Conservation (phyloP, 2,888 invertebrate species). For the Antheraea assamensis region DNA sequence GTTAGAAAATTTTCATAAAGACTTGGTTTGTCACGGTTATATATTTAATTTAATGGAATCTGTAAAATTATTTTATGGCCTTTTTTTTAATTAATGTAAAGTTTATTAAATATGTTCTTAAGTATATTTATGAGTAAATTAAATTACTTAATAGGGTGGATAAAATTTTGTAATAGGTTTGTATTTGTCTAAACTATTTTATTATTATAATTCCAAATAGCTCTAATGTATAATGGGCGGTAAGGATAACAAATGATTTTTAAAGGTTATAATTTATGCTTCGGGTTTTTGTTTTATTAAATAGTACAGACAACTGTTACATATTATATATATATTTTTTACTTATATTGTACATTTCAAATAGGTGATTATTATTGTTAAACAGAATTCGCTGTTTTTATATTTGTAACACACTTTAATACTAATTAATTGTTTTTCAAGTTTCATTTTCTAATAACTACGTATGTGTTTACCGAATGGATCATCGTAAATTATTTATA, state of each 20-base stretch:
- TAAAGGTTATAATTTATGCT: constrained; percentile 40
- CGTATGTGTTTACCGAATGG: constrained; percentile 59
- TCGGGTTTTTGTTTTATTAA: constrained; percentile 58
- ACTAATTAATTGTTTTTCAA: constrained; percentile 62
- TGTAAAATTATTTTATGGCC: constrained; percentile 64
- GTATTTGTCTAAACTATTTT: constrained; percentile 31
- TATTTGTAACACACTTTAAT: constrained; percentile 73
- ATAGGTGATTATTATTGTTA: constrained; percentile 75
- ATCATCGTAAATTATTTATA: constrained; percentile 69
- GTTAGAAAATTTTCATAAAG: constrained; percentile 63
- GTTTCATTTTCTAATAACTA: constrained; percentile 52
- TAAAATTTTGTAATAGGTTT: constrained; percentile 35
- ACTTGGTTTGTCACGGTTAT: constrained; percentile 17
- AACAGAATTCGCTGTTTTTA: constrained; percentile 72
- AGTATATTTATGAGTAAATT: constrained; percentile 42
- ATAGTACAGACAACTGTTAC: constrained; percentile 63
- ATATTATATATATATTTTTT: constrained; percentile 80
- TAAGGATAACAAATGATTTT: constrained; percentile 36
- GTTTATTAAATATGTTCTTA: constrained; percentile 42
- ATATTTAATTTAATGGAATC: constrained; percentile 38
- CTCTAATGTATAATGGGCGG: constrained; percentile 23
- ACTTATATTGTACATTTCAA: constrained; percentile 71
- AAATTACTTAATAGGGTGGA: constrained; percentile 43
- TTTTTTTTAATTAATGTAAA: constrained; percentile 53
- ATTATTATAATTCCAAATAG: constrained; percentile 24